Evolutionary conservation across 1,140 invertebrate species (phyloP), one percentile per base, ranked within the genome.

Genomic region (Holotrichia oblita): DNA sequence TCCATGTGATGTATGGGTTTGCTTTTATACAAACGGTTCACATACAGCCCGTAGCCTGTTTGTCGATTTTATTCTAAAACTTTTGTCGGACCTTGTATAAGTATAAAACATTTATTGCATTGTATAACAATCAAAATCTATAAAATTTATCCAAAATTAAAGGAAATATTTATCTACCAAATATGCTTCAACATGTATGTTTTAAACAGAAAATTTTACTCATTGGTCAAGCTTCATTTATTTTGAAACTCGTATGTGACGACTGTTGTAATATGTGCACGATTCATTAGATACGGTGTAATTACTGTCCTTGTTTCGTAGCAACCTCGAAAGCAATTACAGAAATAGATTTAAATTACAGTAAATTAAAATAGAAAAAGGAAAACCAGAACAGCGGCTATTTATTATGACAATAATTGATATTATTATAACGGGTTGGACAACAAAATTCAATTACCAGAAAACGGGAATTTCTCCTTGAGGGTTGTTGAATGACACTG

Each of bases 281-380:
- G 7, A n/a, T 27, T 69, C 61, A 34, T 69, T 69, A 69, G 61
- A 69, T 22, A 34, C 61, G 61, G 6, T 27, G 8, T 69, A 20
- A 64, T 64, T 69, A 27, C 22, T 69, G 61, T 69, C 24, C 61
- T 69, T 69, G 24, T 20, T 69, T 69, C 22, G 61, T 69, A 34
- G 27, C 61, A 22, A 69, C 61, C 20, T 69, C 61, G 61, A 69
- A 69, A 69, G 22, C 61, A 69, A 34, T 69, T 69, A 69, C 22
- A 69, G 27, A 69, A 69, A 69, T 69, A 69, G 61, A 69, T 69
- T 69, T 69, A 69, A 69, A 69, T 69, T 69, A 69, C 61, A 24
- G 61, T 69, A 69, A 69, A 69, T 69, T 69, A 69, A 69, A 69
- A 27, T 69, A 69, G 27, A 69, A 69, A 69, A 22, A 69, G 22